These are phyloP conservation scores for Amphiura filiformis DNA, from an alignment of 35 echinoderm and acorn worm species.

Conservation along the genomic window DNA sequence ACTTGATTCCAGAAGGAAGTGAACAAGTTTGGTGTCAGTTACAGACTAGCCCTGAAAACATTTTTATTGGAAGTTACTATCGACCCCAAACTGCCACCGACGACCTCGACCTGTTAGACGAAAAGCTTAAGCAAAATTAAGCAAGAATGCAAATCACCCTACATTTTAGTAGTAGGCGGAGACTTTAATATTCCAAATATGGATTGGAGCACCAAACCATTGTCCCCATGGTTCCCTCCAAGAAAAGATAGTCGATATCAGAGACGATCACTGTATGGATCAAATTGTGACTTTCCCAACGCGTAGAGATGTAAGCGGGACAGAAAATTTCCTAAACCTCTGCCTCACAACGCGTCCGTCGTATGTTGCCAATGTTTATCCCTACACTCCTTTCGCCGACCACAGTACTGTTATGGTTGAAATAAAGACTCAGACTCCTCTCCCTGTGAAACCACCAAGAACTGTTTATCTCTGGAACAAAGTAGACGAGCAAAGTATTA, in stretches of 20 bases:
- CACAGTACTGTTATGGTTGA: constrained; percentile 30
- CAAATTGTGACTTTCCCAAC: background rate
- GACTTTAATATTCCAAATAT: constrained; percentile 32
- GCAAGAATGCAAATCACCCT: background rate
- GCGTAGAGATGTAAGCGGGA: background rate
- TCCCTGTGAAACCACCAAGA: constrained; percentile 4
- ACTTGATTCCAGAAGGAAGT: background rate
- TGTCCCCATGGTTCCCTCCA: background rate
- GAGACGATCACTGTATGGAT: background rate
- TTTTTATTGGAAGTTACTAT: constrained; percentile 25
- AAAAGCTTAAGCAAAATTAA: background rate
- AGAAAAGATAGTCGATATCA: background rate
- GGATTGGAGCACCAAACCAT: constrained; percentile 1
- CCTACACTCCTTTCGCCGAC: constrained; percentile 5
- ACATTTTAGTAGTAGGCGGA: constrained; percentile 21
- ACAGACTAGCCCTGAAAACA: background rate
- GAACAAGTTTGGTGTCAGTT: constrained; percentile 39
- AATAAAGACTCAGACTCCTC: background rate
- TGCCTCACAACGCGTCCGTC: constrained; percentile 12
- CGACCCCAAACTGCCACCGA: background rate
- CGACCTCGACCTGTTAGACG: background rate
- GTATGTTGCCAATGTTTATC: background rate
- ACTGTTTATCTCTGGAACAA: constrained; percentile 4
- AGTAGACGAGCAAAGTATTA: constrained; percentile 1
- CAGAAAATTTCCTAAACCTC: constrained; percentile 25